These are phyloP conservation scores for Blera fallax DNA, from an alignment of 2,888 invertebrate genomes.

Conservation along the genomic window DNA sequence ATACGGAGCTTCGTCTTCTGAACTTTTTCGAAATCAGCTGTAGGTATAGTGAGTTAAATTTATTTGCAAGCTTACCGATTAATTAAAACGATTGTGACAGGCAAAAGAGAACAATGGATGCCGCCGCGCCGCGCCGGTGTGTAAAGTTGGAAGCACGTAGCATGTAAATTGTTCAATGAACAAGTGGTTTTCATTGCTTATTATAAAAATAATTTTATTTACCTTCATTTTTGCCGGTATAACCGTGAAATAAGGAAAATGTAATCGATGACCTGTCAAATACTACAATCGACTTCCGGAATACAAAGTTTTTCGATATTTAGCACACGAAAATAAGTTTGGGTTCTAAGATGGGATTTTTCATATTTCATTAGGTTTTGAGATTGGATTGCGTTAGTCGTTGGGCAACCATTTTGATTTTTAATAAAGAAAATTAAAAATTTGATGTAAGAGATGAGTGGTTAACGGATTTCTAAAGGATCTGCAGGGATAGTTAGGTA, in stretches of 20 bases:
- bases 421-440: no score
- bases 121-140: not conserved
- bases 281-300: not conserved
- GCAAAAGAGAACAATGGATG: not conserved
- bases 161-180: not conserved
- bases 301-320: not conserved
- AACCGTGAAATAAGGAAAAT: not conserved
- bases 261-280: not conserved
- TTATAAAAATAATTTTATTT: not conserved
- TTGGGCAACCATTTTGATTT: no score
- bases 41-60: not conserved
- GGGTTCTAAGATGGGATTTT: not conserved
- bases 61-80: not conserved
- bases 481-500: no score
- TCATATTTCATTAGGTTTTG: not conserved
- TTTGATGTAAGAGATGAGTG: no score
- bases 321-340: not conserved
- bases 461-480: no score
- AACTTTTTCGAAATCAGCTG: not conserved
- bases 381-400: no score
- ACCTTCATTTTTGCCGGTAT: not conserved
- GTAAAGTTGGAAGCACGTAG: not conserved
- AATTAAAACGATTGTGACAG: conserved; percentile 13
- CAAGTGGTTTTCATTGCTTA: not conserved
- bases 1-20: not conserved